A percentile compares a stretch with the other conserved stretches of the same genome.
Evolutionary conservation across 2,797 vertebrate genomes (phyloP).

Genomic region (Catostomus latipinnis): DNA sequence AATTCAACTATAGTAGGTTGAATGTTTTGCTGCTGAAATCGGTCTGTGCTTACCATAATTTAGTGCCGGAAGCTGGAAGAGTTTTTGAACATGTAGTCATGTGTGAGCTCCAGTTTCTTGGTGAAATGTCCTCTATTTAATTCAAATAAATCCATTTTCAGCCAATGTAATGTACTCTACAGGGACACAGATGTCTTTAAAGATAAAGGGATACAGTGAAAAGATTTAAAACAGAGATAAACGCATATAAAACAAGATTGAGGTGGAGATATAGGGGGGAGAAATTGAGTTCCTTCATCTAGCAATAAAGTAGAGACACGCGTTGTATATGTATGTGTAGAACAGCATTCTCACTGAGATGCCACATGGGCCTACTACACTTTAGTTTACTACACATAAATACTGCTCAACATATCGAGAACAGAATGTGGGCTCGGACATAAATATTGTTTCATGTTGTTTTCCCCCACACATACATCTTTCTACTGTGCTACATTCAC

Average conservation of each 20-base stretch:
- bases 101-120: no score
- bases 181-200: conserved; percentile 59
- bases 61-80: no score
- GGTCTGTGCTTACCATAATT: no score
- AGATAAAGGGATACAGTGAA: conserved; percentile 67
- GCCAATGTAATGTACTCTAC: conserved; percentile 74
- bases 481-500: neutral
- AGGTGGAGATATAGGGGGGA: conserved; percentile 62
- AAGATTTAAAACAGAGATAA: conserved; percentile 70
- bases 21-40: no score
- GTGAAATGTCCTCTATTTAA: conserved; percentile 71
- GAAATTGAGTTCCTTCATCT: conserved; percentile 68
- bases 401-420: conserved; percentile 4
- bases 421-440: conserved; percentile 15
- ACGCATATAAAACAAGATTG: conserved; percentile 58
- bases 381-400: conserved; percentile 52
- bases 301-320: conserved; percentile 66
- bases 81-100: neutral
- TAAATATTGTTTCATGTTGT: conserved; percentile 39
- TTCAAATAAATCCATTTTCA: conserved; percentile 82
- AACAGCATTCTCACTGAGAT: conserved; percentile 64
- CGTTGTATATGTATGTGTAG: conserved; percentile 75
- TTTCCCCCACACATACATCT: neutral
- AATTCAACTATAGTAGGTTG: no score
- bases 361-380: conserved; percentile 69